Percentiles rank a stretch among this genome's conserved stretches.
Evolutionary conservation across 2,797 vertebrate species (phyloP).

Genomic region (Sebastiscus albofasciatus): DNA sequence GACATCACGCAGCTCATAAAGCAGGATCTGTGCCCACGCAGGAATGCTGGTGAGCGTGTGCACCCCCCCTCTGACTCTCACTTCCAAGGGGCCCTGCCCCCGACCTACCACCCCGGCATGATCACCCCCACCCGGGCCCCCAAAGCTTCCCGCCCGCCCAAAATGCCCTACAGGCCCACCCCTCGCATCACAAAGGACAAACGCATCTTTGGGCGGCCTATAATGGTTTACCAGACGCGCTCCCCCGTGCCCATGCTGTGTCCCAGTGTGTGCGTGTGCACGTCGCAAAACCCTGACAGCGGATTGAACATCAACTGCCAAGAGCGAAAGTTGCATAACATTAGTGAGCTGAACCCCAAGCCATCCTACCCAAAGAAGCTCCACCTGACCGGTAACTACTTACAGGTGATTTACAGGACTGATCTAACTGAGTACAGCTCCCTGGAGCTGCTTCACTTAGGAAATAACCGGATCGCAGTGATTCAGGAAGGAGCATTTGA

Average conservation of each 20-base stretch:
- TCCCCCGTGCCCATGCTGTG: constrained; percentile 93
- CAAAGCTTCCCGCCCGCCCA: constrained; percentile 93
- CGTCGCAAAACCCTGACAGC: constrained; percentile 93
- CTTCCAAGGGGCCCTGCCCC: constrained; percentile 81
- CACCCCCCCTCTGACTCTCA: constrained; percentile 89
- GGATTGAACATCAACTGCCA: constrained; percentile 97
- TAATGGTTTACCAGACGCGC: constrained; percentile 98
- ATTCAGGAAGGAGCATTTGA: constrained; percentile 96
- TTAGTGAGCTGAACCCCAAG: constrained; percentile 93
- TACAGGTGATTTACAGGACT: constrained; percentile 90
- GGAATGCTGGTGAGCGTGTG: constrained; percentile 84
- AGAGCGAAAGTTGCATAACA: constrained; percentile 93
- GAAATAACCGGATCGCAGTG: constrained; percentile 95
- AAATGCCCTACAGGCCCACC: constrained; percentile 93
- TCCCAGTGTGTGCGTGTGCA: constrained; percentile 92
- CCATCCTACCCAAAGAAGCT: constrained; percentile 97
- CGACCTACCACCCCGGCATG: constrained; percentile 88
- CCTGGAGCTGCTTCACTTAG: constrained; percentile 94
- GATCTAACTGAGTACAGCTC: constrained; percentile 93
- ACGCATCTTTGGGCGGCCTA: constrained; percentile 96
- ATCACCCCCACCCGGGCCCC: constrained; percentile 88
- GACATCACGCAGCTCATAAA: constrained; percentile 96
- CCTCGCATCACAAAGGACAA: constrained; percentile 92
- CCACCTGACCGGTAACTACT: constrained; percentile 96
- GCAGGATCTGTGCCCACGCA: constrained; percentile 95